These are phyloP conservation scores for Melanophora roralis DNA, from an alignment of 2,888 invertebrate species.

Conservation along the genomic window DNA sequence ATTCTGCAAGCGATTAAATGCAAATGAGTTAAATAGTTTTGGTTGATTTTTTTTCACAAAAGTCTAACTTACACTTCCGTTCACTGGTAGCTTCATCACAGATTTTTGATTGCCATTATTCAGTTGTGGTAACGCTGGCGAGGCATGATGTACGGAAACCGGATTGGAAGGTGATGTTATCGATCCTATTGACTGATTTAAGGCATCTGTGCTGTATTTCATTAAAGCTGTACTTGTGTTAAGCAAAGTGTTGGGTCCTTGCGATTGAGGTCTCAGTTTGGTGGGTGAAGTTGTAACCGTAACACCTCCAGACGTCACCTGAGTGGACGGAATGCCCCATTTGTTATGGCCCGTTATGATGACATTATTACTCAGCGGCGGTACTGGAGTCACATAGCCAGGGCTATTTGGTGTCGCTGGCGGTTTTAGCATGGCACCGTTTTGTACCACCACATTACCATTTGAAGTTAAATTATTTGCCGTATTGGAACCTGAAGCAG, in stretches of 20 bases:
- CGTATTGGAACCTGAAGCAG: constrained; percentile 72
- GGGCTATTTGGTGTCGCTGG: constrained; percentile 68
- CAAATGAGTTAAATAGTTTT: neutral
- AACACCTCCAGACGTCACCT: constrained; percentile 78
- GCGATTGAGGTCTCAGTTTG: constrained; percentile 78
- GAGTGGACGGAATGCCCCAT: constrained; percentile 78
- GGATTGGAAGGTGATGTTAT: constrained; percentile 75
- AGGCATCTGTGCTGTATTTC: constrained; percentile 76
- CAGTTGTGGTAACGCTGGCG: constrained; percentile 73
- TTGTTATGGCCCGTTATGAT: constrained; percentile 79
- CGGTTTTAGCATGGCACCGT: constrained; percentile 63
- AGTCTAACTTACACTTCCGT: constrained; percentile 69
- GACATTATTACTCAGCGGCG: constrained; percentile 78
- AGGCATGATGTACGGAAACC: constrained; percentile 77
- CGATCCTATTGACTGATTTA: constrained; percentile 77
- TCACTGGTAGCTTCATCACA: constrained; percentile 76
- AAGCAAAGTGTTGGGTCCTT: constrained; percentile 78
- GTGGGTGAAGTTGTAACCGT: constrained; percentile 82
- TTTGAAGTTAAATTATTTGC: constrained; percentile 71
- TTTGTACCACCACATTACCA: constrained; percentile 74
- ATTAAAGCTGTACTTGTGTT: constrained; percentile 75
- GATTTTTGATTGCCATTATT: constrained; percentile 76
- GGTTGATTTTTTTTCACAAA: neutral
- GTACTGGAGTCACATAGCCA: constrained; percentile 75
- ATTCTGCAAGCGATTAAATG: constrained; percentile 60